These are phyloP conservation scores for Chaetogeoica ovagalla DNA, from an alignment of 2,888 invertebrate species.

Conservation along the genomic window DNA sequence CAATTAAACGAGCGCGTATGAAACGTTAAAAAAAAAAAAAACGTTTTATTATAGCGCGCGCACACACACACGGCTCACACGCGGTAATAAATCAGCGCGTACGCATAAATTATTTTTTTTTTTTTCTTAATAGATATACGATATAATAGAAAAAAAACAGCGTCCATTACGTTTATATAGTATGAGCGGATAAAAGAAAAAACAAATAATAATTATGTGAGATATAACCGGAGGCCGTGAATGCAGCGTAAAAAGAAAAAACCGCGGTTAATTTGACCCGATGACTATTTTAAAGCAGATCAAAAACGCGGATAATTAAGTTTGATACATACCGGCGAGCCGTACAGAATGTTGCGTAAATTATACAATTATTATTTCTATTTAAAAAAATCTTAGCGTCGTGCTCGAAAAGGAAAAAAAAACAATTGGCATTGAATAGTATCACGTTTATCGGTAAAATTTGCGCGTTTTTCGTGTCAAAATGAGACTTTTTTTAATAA, in stretches of 20 bases:
- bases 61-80: background rate
- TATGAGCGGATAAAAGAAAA: background rate
- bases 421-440: too few species aligned
- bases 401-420: too few species aligned
- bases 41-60: background rate
- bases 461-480: too few species aligned
- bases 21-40: background rate
- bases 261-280: conserved; percentile 35
- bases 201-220: conserved; percentile 37
- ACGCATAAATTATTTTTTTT: background rate
- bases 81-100: conserved; percentile 25
- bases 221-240: conserved; percentile 27
- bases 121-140: too few species aligned
- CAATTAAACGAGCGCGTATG: conserved; percentile 2
- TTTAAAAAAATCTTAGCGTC: too few species aligned
- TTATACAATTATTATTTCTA: conserved; percentile 24
- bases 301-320: conserved; percentile 22
- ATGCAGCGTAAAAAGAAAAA: background rate
- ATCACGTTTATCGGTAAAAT: too few species aligned
- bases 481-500: too few species aligned
- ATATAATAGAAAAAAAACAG: background rate
- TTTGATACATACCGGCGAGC: conserved; percentile 19
- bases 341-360: background rate
- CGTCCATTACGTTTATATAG: background rate
- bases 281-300: background rate